Evolutionary conservation across 2,888 invertebrate genomes (phyloP), one percentile per base, ranked within the genome.

Genomic region (Nineta flava): DNA sequence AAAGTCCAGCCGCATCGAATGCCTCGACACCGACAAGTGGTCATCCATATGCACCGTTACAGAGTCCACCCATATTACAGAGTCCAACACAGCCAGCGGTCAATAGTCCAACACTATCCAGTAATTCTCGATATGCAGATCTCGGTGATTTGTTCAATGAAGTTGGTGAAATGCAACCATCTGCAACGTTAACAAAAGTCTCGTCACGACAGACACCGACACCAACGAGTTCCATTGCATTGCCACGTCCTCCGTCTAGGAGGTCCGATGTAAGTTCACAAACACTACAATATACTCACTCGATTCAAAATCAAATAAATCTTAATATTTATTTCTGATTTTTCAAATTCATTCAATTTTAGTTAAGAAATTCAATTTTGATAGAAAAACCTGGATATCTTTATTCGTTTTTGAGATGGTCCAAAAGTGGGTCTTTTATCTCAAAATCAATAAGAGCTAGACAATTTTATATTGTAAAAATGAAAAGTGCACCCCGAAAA

Each of bases 191-290:
- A 54, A 73, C 77, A 51, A 58, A 60, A 17, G 66, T 65, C 52
- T 55, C 62, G 31, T 61, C 62, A 40, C 71, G 83, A 34, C 83
- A 86, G 57, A 84, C 85, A 47, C 83, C 87, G 2, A 87, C 88
- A 3, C 83, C 86, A 1, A 83, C 83, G 2, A 71, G 71, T 32
- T 79, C 82, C 45, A 88, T 90, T 62, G 83, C 86, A 17, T 81
- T 92, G 56, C 91, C 91, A n/a, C 74, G 91, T 52, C 91, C 91
- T 3, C 90, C 91, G 2, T 91, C 91, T 2, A 72, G 91, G 48
- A 76, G 88, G 47, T 86, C 87, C 1, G 90, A 91, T 57, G 73
- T 70, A 47, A 73, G 71, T 47, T 53, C 42, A 52, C n/a, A 51
- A 3, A 47, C 15, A 16, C 4, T 15, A 47, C 26, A n/a, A n/a